Evolutionary conservation across 2,113 vertebrate genomes (phyloP), one percentile per base, ranked within the genome.

Genomic region (Cryptomyrus ogoouensis): DNA sequence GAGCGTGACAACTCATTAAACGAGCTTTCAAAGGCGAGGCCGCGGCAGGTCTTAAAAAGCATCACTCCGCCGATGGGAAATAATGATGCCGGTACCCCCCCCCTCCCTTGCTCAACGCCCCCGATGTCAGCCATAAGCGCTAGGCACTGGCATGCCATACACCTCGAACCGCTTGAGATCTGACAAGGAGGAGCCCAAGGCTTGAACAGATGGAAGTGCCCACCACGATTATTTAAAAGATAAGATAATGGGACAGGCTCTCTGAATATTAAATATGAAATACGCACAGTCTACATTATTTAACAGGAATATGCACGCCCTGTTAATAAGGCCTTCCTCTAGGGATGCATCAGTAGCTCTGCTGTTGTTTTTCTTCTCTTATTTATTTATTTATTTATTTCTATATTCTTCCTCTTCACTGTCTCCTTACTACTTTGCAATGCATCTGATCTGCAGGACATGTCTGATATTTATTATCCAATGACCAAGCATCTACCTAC

Each of bases 401-500:
- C 10, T 39, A 7, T 31, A 27, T 89, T 88, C 91, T 88, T 31
- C 66, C 47, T 50, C 86, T 27, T 80, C 24, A 62, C 42, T 80
- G 52, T 21, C 74, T 90, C 27, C 86, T 27, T 89, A 27, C 3
- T 44, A 83, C 50, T 90, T 88, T 50, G 31, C 90, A 84, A 93
- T 93, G 91, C 74, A 84, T 92, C 89, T 92, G 90, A 5, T 21
- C 92, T 84, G 90, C 80, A 9, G 89, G 89, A 90, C 83, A 87
- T 47, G 90, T 92, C 90, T 88, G 92, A 94, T 93, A 93, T 94
- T 92, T 93, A 94, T 94, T 93, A 93, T 94, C 94, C 91, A 89
- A 58, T 35, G 87, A 91, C 88, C 86, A 42, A 91, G 90, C 66
- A 94, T 93, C 93, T 93, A 92, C 93, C 94, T 94, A 95, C 91